phyloP scores from a whole-genome alignment of 2,113 vertebrate genomes.

The Dinomys branickii region DNA sequence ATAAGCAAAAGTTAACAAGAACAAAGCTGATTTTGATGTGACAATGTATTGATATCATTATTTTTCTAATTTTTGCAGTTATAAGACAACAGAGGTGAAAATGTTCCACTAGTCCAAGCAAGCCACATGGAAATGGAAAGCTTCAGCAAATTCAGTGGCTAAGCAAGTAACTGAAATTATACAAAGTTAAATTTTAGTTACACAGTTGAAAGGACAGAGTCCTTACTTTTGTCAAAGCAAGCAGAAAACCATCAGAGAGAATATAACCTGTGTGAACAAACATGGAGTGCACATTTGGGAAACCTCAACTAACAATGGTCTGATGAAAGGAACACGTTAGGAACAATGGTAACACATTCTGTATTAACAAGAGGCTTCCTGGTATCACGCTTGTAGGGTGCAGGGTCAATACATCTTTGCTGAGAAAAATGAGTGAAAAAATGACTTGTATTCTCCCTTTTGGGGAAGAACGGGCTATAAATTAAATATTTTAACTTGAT shows the following conservation, averaged over 20 bases:
- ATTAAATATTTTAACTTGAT: not conserved
- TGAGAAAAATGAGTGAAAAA: not conserved
- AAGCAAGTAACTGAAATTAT: not conserved
- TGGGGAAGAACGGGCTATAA: not conserved
- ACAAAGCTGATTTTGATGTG: conserved; percentile 46
- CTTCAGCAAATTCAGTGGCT: conserved; percentile 37
- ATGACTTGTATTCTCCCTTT: not conserved
- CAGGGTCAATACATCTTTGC: not conserved
- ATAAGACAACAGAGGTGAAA: conserved; percentile 65
- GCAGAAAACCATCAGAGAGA: not conserved
- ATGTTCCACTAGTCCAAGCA: not conserved
- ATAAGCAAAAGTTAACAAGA: conserved; percentile 66
- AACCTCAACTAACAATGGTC: not conserved
- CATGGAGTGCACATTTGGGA: not conserved
- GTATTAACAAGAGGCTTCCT: not conserved
- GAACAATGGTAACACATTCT: not conserved
- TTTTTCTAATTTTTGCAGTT: not conserved
- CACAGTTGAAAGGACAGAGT: not conserved
- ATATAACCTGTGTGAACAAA: not conserved
- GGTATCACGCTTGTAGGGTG: not conserved
- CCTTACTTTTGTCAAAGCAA: not conserved
- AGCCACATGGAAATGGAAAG: not conserved
- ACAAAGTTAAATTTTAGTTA: not conserved
- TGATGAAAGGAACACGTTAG: not conserved
- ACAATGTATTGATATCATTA: not conserved